phyloP scores from a whole-genome alignment of 2,888 invertebrate genomes.

The Lasioglossum villosulum region DNA sequence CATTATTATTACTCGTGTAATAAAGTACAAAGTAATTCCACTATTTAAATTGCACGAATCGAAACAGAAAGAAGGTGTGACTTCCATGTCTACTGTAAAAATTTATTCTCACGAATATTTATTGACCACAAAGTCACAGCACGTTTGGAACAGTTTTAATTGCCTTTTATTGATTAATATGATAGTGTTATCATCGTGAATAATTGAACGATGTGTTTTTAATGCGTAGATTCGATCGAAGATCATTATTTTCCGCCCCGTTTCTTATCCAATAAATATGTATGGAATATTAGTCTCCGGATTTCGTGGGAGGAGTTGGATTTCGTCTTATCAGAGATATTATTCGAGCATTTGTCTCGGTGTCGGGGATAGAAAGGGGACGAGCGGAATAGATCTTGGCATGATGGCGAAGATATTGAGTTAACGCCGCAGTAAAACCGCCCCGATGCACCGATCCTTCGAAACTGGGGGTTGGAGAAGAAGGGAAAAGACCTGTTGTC shows the following conservation, averaged over 20 bases:
- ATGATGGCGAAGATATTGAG: conserved; percentile 77
- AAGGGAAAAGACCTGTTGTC: conserved; percentile 41
- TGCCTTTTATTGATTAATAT: not conserved
- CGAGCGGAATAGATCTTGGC: conserved; percentile 63
- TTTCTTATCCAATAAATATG: conserved; percentile 35
- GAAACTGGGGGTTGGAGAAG: conserved; percentile 15
- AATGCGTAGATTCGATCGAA: not conserved
- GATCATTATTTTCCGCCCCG: conserved; percentile 2
- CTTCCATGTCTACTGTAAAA: too few species aligned
- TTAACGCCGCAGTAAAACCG: conserved; percentile 81
- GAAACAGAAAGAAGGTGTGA: too few species aligned
- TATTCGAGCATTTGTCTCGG: conserved; percentile 57
- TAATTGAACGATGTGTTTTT: not conserved
- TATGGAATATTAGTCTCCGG: conserved; percentile 33
- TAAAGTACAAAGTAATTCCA: too few species aligned
- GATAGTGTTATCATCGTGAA: not conserved
- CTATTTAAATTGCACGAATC: too few species aligned
- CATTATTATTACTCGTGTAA: too few species aligned
- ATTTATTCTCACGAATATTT: too few species aligned
- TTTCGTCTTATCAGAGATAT: conserved; percentile 45
- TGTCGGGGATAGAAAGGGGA: conserved; percentile 37
- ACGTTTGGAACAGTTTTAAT: too few species aligned
- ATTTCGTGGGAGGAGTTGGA: conserved; percentile 3
- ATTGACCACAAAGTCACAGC: too few species aligned
- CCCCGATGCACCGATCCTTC: conserved; percentile 61